Evolutionary conservation across 2,888 invertebrate species (phyloP), one percentile per base, ranked within the genome.

Genomic region (Hoplodrina blanda): DNA sequence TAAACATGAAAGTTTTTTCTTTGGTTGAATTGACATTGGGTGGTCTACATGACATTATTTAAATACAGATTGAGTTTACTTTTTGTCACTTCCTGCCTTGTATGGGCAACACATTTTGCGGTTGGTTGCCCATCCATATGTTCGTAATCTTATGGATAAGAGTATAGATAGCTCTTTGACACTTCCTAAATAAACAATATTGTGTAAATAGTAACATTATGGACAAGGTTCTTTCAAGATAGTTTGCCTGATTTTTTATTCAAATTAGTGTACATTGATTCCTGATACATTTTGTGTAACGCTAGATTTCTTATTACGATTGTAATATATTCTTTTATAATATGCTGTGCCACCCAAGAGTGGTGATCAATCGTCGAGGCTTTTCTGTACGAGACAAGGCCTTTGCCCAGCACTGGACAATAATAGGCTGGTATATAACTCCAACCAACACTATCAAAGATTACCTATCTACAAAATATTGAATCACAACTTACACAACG

Each of bases 111-210:
- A 70, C 30, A 70, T 76, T 70, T 53, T 65, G 20, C 56, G 59
- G 56, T 69, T 60, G 7, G 25, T 25, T 30, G 30, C 44, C 37
- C 52, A 52, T 33, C 33, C 63, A 62, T 19, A 41, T 62, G 77
- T 66, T 56, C 30, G 50, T 41, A 53, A 60, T 49, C 57, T 52
- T 80, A 59, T 10, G 41, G 63, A 71, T 81, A 76, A 62, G 64
- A 76, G 71, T 46, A 46, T 5, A 57, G 6, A 53, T 5, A 25
- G 25, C 50, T 41, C 13, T 50, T 53, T 11, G 33, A 59, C 69
- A 77, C 52, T 65, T 69, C 78, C 63, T 67, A 73, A 77, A 66
- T 67, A 80, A 73, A 73, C 37, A 81, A 41, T 46, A 44, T 20
- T 49, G 30, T 60, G 50, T 62, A 60, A 72, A 59, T 25, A 69